Percentiles rank a stretch among this genome's conserved stretches.
Conservation (phyloP, 2,113 vertebrate genomes). For the Pan troglodytes region NHGRI_mPanTro3-v2.1_pri NC_072402.2:52226501-52227000, state of each 20-base stretch:
- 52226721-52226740: conserved; percentile 34
- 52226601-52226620: not conserved
- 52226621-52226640: not conserved
- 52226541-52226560: not conserved
- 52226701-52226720: conserved; percentile 91
- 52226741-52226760: not conserved
- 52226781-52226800: not conserved
- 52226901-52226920: not conserved
- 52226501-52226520: not conserved
- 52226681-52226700: conserved; percentile 98
- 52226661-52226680: conserved; percentile 95
- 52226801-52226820: not conserved
- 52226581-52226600: not conserved
- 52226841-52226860: not conserved
- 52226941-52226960: not conserved
- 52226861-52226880: not conserved
- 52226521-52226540: not conserved
- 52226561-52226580: no score
- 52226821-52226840: not conserved
- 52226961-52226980: not conserved
- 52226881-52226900: not conserved
- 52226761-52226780: not conserved
- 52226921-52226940: not conserved
- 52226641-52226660: conserved; percentile 89
- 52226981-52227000: not conserved